Conservation (phyloP, 2,888 invertebrate species). For the Habrosyne pyritoides region DNA sequence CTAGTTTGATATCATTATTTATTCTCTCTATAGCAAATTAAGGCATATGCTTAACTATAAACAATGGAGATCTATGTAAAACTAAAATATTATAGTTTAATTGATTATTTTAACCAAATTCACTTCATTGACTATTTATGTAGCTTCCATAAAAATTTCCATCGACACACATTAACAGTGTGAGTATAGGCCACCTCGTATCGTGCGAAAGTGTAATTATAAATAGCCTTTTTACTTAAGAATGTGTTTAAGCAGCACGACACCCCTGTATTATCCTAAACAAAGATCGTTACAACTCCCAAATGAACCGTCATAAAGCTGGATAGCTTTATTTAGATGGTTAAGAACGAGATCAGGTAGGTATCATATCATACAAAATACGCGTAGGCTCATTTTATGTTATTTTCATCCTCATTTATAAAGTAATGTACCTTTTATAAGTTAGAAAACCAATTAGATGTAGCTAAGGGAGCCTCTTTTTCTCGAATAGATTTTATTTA, state of each 20-base stretch:
- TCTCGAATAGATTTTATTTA: too few species aligned
- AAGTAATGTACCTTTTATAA: too few species aligned
- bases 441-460: too few species aligned
- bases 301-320: slow-evolving; percentile 64
- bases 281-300: slow-evolving; percentile 62
- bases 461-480: too few species aligned
- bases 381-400: not conserved
- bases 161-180: not conserved
- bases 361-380: slow-evolving; percentile 37
- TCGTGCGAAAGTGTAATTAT: slow-evolving; percentile 22
- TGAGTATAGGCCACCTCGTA: not conserved
- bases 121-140: too few species aligned
- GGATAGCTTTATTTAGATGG: slow-evolving; percentile 64
- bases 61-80: too few species aligned
- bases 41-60: too few species aligned
- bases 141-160: too few species aligned
- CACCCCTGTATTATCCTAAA: slow-evolving; percentile 55
- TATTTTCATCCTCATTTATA: slow-evolving; percentile 8
- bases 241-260: slow-evolving; percentile 29
- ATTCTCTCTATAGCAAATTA: too few species aligned
- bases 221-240: slow-evolving; percentile 25
- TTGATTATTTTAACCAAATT: too few species aligned
- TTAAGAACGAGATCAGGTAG: slow-evolving; percentile 43
- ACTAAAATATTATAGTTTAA: too few species aligned
- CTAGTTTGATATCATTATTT: too few species aligned